Percentiles rank a stretch among this genome's conserved stretches.
Evolutionary conservation across 1,140 invertebrate species (phyloP).

Genomic region (Protaetia brevitarsis): DNA sequence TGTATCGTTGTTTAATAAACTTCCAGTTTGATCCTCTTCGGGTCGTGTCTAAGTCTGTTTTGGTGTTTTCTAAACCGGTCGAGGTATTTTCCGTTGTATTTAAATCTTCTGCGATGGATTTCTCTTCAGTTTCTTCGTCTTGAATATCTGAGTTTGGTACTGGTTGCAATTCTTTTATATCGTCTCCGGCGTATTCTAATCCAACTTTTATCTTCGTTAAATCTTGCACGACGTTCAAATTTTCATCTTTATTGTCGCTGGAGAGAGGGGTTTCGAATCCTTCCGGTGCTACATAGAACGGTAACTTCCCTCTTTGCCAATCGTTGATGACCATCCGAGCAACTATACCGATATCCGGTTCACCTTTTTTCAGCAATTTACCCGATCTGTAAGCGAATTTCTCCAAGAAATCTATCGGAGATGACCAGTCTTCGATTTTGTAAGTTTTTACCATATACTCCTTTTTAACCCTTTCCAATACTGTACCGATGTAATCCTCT

Average conservation of each 20-base stretch:
- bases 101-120: no score
- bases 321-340: slow-evolving; percentile 98
- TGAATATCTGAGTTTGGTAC: slow-evolving; percentile 52
- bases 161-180: slow-evolving; percentile 59
- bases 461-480: slow-evolving; percentile 83
- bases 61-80: no score
- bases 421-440: slow-evolving; percentile 75
- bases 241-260: slow-evolving; percentile 43
- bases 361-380: slow-evolving; percentile 92
- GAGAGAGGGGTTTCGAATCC: slow-evolving; percentile 63
- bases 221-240: slow-evolving; percentile 65
- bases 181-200: slow-evolving; percentile 67
- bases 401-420: slow-evolving; percentile 87
- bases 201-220: slow-evolving; percentile 77
- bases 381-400: slow-evolving; percentile 83
- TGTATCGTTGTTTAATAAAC: slow-evolving; percentile 33
- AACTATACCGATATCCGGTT: slow-evolving; percentile 85
- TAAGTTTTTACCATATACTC: slow-evolving; percentile 94
- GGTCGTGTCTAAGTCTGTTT: no score
- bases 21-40: no score
- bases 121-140: slow-evolving; percentile 31
- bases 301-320: slow-evolving; percentile 96
- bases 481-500: slow-evolving; percentile 87
- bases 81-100: no score
- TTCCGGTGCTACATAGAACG: slow-evolving; percentile 87